These are phyloP conservation scores for Scotopteryx bipunctaria DNA, from an alignment of 2,888 invertebrate species.

Conservation along the genomic window DNA sequence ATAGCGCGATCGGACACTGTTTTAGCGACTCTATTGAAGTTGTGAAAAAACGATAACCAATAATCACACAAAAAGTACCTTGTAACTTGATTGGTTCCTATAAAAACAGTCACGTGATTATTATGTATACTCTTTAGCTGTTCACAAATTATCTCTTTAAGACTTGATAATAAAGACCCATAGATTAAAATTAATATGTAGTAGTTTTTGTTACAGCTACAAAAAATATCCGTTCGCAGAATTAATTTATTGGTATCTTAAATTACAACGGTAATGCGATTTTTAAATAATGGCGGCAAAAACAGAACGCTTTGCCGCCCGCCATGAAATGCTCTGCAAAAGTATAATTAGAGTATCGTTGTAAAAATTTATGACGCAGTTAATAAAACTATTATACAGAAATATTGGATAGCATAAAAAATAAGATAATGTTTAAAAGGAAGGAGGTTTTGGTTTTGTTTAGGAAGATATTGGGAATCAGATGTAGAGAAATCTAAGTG, in stretches of 20 bases:
- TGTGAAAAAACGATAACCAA: too few species aligned
- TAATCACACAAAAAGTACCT: not conserved
- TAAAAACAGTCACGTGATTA: not conserved
- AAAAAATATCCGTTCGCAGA: constrained; percentile 27
- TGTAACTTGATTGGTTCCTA: not conserved
- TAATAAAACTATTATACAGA: constrained; percentile 6
- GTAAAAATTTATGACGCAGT: constrained; percentile 15
- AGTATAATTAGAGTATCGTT: constrained; percentile 29
- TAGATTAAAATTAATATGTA: constrained; percentile 18
- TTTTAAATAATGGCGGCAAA: constrained; percentile 35
- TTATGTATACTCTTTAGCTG: not conserved
- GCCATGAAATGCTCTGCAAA: constrained; percentile 30
- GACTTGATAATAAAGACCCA: constrained; percentile 6
- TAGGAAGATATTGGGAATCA: too few species aligned
- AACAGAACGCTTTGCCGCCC: constrained; percentile 23
- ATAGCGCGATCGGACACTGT: too few species aligned
- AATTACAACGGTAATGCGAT: constrained; percentile 36
- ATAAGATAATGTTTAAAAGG: not conserved
- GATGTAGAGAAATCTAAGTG: too few species aligned
- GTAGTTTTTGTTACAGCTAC: constrained; percentile 13
- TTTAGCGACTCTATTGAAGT: not conserved
- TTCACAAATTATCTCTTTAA: constrained; percentile 1
- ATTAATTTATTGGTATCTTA: constrained; percentile 32
- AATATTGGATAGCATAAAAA: constrained; percentile 1
- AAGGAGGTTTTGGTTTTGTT: not conserved